Evolutionary conservation across 2,113 vertebrate genomes (phyloP), one percentile per base, ranked within the genome.

Genomic region (Aegithalos caudatus): DNA sequence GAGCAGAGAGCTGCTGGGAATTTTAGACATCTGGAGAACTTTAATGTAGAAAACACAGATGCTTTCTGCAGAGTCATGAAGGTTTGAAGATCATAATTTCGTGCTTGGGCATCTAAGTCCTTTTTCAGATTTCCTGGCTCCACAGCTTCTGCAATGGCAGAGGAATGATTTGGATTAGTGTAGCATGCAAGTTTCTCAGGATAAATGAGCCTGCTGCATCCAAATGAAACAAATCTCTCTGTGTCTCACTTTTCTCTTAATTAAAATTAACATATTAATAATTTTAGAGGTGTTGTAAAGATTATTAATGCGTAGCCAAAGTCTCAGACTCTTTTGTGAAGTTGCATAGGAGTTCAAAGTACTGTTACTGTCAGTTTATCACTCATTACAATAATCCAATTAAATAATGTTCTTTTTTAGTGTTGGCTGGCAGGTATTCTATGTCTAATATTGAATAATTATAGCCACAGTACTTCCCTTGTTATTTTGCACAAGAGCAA

Each of bases 51-150:
- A 90, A 94, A 73, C 82, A 90, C 81, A 93, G 88, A 87, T 54
- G 64, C 40, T 88, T 92, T 54, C 64, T 94, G 72, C 53, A 93
- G 80, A 62, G 83, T 86, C 92, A 91, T 44, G 44, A 60, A 78
- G 80, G 72, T 67, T 51, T 2, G 56, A 89, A 77, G 86, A 73
- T 81, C 57, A 40, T 42, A 4, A 47, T 77, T 95, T 78, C 0
- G 2, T 94, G 72, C 69, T 86, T 81, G 72, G 86, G 64, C 69
- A 93, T 81, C 56, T 31, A 83, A 92, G 72, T 78, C 64, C 72
- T 88, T 80, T 67, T 93, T 82, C 72, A 84, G 92, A 86, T 91
- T 91, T 93, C 86, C 83, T 93, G 95, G 94, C 92, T 95, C 35
- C 11, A 2, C 29, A 4, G 3, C 35, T 54, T 94, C 82, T 86